These are phyloP conservation scores for Pseudomyrmex pallidus DNA, from an alignment of 1,140 invertebrate genomes.

Conservation along the genomic window DNA sequence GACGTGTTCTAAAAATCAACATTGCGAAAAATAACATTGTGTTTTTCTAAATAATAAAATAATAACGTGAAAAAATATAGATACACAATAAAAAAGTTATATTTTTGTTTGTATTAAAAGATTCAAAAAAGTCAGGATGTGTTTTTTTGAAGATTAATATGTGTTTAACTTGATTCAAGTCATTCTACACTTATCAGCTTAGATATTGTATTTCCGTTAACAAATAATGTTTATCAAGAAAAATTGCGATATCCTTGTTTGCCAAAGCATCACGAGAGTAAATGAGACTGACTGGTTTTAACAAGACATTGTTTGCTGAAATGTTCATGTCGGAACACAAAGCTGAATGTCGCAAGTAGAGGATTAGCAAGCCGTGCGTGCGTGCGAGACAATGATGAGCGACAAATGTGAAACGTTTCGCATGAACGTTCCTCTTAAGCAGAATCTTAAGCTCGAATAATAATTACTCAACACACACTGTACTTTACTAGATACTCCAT, in stretches of 20 bases:
- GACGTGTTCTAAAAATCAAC: background rate
- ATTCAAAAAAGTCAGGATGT: background rate
- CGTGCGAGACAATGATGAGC: background rate
- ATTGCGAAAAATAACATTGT: background rate
- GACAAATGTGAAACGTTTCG: background rate
- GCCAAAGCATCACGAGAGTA: background rate
- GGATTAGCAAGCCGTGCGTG: background rate
- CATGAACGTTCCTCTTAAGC: background rate
- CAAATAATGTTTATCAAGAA: background rate
- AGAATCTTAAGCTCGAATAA: conserved; percentile 6
- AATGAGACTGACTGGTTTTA: background rate
- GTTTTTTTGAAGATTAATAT: background rate
- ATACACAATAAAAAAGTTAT: too few relatives aligned
- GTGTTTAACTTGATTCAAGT: background rate
- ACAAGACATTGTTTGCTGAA: conserved; percentile 22
- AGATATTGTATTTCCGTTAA: background rate
- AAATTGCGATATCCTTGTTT: background rate
- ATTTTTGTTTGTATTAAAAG: too few relatives aligned
- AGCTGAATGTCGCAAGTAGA: conserved; percentile 11
- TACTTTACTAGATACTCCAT: background rate
- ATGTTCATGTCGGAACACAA: background rate
- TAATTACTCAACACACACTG: background rate
- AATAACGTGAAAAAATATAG: background rate
- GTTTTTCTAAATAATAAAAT: background rate
- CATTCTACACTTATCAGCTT: background rate